A percentile compares a stretch with the other conserved stretches of the same genome.
Evolutionary conservation across 2,888 invertebrate species (phyloP).

Genomic region (Acholoe squamosa): DNA sequence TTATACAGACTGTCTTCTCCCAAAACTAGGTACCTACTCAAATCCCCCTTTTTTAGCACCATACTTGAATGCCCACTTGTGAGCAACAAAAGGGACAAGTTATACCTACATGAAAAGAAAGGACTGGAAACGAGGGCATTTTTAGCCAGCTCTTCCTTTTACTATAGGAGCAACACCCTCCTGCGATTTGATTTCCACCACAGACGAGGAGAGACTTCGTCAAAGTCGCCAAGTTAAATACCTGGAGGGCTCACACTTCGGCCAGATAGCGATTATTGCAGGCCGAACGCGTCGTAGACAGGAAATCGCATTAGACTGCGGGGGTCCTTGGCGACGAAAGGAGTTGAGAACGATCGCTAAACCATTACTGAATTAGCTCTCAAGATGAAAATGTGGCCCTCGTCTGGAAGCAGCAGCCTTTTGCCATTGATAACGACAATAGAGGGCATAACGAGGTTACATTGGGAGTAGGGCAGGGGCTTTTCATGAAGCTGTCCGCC

Average conservation of each 20-base stretch:
- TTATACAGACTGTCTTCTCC: too few species aligned
- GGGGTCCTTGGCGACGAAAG: background rate
- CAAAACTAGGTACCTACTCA: too few species aligned
- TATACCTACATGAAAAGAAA: too few species aligned
- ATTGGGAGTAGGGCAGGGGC: background rate
- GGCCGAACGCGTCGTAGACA: background rate
- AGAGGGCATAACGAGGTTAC: constrained; percentile 35
- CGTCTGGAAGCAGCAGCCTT: background rate
- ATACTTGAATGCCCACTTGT: too few species aligned
- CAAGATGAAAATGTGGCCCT: constrained; percentile 26
- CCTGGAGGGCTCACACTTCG: background rate
- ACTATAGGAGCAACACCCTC: too few species aligned
- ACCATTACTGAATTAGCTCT: constrained; percentile 50
- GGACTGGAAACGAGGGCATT: too few species aligned
- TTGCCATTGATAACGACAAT: constrained; percentile 56
- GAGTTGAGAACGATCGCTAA: constrained; percentile 25
- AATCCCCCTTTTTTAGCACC: too few species aligned
- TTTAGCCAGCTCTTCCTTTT: too few species aligned
- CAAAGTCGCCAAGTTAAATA: constrained; percentile 52
- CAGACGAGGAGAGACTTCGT: constrained; percentile 21
- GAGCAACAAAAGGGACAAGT: too few species aligned
- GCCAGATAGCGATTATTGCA: constrained; percentile 26
- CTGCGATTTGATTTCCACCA: constrained; percentile 39
- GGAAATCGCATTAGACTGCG: constrained; percentile 31
- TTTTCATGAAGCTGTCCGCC: background rate